phyloP scores from a whole-genome alignment of 2,888 invertebrate species.

The Axea sp. region DNA sequence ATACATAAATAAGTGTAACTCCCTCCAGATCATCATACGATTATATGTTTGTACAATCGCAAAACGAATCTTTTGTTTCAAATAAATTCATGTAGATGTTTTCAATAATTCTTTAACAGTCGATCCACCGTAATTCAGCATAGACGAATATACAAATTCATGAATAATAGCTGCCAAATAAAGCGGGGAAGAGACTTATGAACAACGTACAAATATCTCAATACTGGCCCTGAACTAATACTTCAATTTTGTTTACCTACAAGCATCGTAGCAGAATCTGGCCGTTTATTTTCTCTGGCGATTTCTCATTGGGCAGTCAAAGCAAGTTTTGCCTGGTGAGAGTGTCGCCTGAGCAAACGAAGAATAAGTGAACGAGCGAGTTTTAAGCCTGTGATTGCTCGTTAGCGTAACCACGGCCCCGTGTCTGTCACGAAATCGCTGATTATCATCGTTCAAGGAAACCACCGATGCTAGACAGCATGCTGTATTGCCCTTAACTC shows the following conservation, averaged over 20 bases:
- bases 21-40: constrained; percentile 12
- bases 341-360: constrained; percentile 73
- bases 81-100: constrained; percentile 56
- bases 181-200: no score
- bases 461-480: constrained; percentile 71
- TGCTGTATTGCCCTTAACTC: constrained; percentile 68
- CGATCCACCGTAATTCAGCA: constrained; percentile 61
- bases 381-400: constrained; percentile 77
- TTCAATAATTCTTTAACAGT: constrained; percentile 62
- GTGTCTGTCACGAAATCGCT: constrained; percentile 80
- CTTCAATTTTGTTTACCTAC: no score
- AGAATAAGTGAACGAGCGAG: constrained; percentile 68
- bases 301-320: no score
- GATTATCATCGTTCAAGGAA: constrained; percentile 80
- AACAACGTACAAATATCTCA: no score
- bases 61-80: constrained; percentile 55
- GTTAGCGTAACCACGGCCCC: constrained; percentile 79
- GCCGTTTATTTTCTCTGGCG: no score
- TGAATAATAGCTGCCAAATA: constrained; percentile 63
- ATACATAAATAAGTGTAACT: constrained; percentile 22
- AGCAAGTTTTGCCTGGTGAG: constrained; percentile 66
- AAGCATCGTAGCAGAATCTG: no score
- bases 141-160: constrained; percentile 54
- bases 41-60: constrained; percentile 25
- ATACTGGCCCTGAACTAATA: no score